phyloP scores from a whole-genome alignment of 53 echinoderm and acorn worm species.

The Temnopleurus reevesii region DNA sequence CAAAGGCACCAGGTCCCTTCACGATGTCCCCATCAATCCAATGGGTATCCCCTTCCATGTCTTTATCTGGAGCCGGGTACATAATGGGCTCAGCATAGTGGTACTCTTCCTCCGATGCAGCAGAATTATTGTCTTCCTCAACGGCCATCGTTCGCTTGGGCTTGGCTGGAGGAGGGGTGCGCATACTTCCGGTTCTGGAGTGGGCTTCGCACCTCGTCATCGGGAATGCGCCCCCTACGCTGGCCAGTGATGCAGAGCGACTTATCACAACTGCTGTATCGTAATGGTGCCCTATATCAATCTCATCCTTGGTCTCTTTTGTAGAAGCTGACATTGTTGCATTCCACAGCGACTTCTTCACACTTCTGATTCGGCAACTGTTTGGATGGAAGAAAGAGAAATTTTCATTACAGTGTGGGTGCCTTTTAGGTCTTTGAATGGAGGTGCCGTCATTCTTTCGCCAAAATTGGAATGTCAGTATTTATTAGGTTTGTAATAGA shows the following conservation, averaged over 20 bases:
- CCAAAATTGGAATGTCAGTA: too few species aligned
- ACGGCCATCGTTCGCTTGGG: neutral
- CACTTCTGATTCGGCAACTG: constrained; percentile 1
- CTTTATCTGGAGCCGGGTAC: neutral
- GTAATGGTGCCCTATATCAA: neutral
- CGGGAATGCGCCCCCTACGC: neutral
- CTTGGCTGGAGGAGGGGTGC: neutral
- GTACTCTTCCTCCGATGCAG: neutral
- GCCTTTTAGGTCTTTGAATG: too few species aligned
- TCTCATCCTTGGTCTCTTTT: neutral
- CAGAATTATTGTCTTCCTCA: neutral
- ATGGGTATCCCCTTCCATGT: too few species aligned
- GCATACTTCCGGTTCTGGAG: too few species aligned
- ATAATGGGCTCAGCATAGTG: neutral
- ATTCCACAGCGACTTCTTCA: neutral
- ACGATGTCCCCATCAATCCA: too few species aligned
- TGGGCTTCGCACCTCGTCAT: neutral
- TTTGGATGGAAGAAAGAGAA: neutral
- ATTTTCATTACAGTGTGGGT: too few species aligned
- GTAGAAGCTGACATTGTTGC: neutral
- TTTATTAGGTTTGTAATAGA: too few species aligned
- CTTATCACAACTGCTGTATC: neutral
- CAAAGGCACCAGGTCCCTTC: too few species aligned
- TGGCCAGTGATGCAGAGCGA: neutral
- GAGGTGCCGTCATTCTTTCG: too few species aligned